Evolutionary conservation across 2,888 invertebrate genomes (phyloP).

Genomic region (Sipha maydis): DNA sequence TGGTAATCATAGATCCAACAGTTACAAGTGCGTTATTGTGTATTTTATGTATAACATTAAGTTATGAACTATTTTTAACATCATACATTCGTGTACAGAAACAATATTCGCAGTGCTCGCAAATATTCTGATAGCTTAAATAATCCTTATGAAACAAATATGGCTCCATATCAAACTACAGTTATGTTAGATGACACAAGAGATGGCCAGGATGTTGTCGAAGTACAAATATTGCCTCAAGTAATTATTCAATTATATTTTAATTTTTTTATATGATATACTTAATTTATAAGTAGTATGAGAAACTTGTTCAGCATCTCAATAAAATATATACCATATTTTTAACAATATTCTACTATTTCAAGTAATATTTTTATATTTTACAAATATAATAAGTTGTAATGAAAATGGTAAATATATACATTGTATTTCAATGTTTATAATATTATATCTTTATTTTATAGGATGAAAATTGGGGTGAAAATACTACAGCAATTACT

Average conservation of each 20-base stretch:
- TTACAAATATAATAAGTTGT: neutral
- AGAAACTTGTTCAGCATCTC: neutral
- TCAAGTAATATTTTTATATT: neutral
- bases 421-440: neutral
- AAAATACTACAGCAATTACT: conserved; percentile 96
- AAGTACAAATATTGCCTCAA: conserved; percentile 90
- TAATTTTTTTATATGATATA: conserved; percentile 1
- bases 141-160: conserved; percentile 66
- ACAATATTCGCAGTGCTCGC: conserved; percentile 44
- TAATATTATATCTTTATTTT: conserved; percentile 66
- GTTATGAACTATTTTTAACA: conserved; percentile 2
- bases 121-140: conserved; percentile 54
- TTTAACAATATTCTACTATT: neutral
- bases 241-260: conserved; percentile 64
- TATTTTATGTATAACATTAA: conserved; percentile 70
- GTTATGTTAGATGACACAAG: conserved; percentile 82
- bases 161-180: conserved; percentile 89
- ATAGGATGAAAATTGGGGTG: conserved; percentile 99
- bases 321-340: neutral
- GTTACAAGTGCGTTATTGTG: conserved; percentile 65
- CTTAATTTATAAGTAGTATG: neutral
- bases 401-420: neutral
- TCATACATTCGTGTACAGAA: conserved; percentile 33
- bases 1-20: conserved; percentile 76
- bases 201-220: conserved; percentile 90